phyloP scores from a whole-genome alignment of 2,797 vertebrate genomes.

The Naso thynnoides region DNA sequence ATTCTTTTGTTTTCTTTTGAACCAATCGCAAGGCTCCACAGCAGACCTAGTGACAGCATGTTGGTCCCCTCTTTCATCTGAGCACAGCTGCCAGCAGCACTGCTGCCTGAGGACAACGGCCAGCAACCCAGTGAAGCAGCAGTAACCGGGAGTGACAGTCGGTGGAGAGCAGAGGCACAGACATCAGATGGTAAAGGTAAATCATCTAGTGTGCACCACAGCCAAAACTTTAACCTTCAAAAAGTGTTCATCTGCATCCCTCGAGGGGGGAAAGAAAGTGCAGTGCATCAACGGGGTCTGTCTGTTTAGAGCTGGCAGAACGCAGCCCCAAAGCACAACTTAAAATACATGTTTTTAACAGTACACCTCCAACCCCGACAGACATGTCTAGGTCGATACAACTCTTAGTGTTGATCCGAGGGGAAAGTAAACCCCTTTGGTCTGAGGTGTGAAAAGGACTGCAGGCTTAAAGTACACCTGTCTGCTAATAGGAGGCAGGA shows the following conservation, averaged over 20 bases:
- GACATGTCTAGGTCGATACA: constrained; percentile 37
- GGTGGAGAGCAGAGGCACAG: constrained; percentile 39
- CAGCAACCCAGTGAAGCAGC: constrained; percentile 35
- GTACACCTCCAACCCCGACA: constrained; percentile 32
- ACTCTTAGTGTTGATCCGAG: constrained; percentile 31
- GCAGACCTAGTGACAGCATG: constrained; percentile 20
- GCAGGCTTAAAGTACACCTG: constrained; percentile 42
- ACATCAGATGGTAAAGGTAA: constrained; percentile 65
- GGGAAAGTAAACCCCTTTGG: constrained; percentile 43
- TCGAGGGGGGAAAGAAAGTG: constrained; percentile 23
- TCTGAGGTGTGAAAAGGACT: constrained; percentile 40
- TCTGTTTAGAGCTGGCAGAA: constrained; percentile 48
- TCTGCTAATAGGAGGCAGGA: constrained; percentile 29
- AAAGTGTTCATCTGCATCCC: constrained; percentile 28
- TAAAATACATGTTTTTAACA: constrained; percentile 54
- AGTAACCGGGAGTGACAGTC: constrained; percentile 66
- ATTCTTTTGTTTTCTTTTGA: constrained; percentile 61
- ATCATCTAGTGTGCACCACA: constrained; percentile 29
- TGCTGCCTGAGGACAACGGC: constrained; percentile 56
- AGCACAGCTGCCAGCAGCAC: constrained; percentile 60
- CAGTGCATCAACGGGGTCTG: constrained; percentile 19
- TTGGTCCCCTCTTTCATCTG: constrained; percentile 38
- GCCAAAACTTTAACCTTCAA: constrained; percentile 60
- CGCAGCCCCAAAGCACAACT: constrained; percentile 37
- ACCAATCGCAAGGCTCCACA: constrained; percentile 26